Evolutionary conservation across 2,797 vertebrate species (phyloP), one percentile per base, ranked within the genome.

Genomic region (Vipera latastei): DNA sequence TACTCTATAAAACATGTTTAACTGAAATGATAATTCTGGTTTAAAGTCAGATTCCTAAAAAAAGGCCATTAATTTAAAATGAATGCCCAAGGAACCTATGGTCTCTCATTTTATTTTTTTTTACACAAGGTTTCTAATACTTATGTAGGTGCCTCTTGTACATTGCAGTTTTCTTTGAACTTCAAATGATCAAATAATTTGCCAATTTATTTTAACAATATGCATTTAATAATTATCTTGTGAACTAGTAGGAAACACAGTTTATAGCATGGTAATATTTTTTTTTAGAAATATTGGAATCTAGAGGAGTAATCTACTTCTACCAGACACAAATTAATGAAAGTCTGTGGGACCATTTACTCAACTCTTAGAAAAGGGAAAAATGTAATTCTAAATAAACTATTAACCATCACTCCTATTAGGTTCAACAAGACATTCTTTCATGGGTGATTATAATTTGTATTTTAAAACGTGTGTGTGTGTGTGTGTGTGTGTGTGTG

Each of bases 21-120:
- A 98, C 97, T 97, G 97, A 98, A 98, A 98, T 98, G 98, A 98
- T 98, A 98, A 98, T 98, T 98, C 97, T 95, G 96, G 97, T 98
- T 97, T 98, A 97, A 98, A 97, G 97, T 97, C 97, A 97, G 95
- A 97, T 97, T 97, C 95, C 96, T 97, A 97, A 97, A 98, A 98
- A 97, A 94, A 96, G 96, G 95, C 97, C 97, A 98, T 98, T 97
- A 97, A 97, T 98, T 97, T 97, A 94, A 95, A 95, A 97, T 95
- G 96, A 97, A 97, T 96, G 95, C 95, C 95, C 96, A 93, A 93
- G 96, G 95, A 96, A 97, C 97, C 97, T 96, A 96, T 97, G 96
- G 97, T 97, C 96, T 98, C 95, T 91, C 96, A 97, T 95, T 96
- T 96, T 97, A 98, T 98, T 96, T 98, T 98, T 98, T 90, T 98